Evolutionary conservation across 2,113 vertebrate species (phyloP), one percentile per base, ranked within the genome.

Genomic region (Neodon shergylaensis): DNA sequence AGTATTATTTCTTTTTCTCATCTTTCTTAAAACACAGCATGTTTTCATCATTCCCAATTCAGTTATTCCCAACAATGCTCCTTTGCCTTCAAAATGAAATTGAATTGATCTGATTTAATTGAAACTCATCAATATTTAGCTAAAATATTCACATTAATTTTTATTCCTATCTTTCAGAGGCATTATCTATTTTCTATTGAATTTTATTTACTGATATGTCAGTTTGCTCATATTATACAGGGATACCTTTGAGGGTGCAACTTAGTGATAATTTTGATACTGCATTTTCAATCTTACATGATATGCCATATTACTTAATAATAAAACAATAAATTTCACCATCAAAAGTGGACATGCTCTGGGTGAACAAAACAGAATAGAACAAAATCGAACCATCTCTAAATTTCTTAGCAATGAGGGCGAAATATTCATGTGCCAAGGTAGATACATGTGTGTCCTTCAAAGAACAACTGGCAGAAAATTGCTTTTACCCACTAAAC

Each of bases 261-360:
- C 73, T 24, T 87, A 84, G 49, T 47, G 89, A 88, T 82, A 95
- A 87, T 81, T 91, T 96, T 65, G 7, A 85, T 61, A 31, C n/a
- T 93, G 22, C 7, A 28, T 33, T 84, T 28, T 94, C 79, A 84
- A 7, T 85, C 65, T 93, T 96, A 76, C 3, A 49, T 73, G 65
- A 85, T 2, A 68, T 21, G 17, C 14, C 81, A 26, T 49, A 83
- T 66, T 94, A 83, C 28, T 85, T n/a, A 42, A 11, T 54, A 92
- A 78, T 73, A 61, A 91, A 95, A 77, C 2, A 72, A 81, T 87
- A 92, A 91, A 83, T 83, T 14, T 47, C 94, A 73, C 11, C 13
- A 73, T 91, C 68, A 39, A 65, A 89, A 84, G 16, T 87, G 31
- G 65, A 83, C 61, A 85, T 70, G 26, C 13, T 90, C 3, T 47